A percentile compares a stretch with the other conserved stretches of the same genome.
Evolutionary conservation across 2,888 invertebrate genomes (phyloP).

Genomic region (Macroteleia sp.): DNA sequence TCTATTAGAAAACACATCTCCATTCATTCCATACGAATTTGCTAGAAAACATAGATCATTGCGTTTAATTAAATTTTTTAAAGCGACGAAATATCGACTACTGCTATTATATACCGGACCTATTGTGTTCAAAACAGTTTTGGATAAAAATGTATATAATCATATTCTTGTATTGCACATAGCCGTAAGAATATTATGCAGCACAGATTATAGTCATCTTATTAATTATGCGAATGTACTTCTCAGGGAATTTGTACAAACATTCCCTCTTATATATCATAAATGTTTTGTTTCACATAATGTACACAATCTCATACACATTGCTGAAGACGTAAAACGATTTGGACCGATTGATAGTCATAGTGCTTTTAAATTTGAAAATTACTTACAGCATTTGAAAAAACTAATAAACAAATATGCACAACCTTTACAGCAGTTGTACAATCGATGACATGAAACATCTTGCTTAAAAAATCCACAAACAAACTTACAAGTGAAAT

Average conservation of each 20-base stretch:
- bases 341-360: conserved; percentile 31
- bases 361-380: conserved; percentile 48
- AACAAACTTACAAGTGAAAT: too few species aligned
- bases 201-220: neutral
- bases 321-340: conserved; percentile 17
- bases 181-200: conserved; percentile 12
- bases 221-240: conserved; percentile 5
- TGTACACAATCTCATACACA: conserved; percentile 7
- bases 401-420: conserved; percentile 27
- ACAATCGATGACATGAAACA: conserved; percentile 42
- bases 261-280: neutral
- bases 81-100: neutral
- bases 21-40: neutral
- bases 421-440: conserved; percentile 47
- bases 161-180: conserved; percentile 18
- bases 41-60: neutral
- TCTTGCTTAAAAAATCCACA: too few species aligned
- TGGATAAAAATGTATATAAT: neutral
- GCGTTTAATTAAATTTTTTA: neutral
- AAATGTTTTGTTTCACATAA: conserved; percentile 5
- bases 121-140: conserved; percentile 7
- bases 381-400: conserved; percentile 43
- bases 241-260: neutral
- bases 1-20: neutral
- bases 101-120: neutral